Base-by-base conservation (phyloP, 2,113 vertebrate species). In the Stercorarius parasiticus region DNA sequence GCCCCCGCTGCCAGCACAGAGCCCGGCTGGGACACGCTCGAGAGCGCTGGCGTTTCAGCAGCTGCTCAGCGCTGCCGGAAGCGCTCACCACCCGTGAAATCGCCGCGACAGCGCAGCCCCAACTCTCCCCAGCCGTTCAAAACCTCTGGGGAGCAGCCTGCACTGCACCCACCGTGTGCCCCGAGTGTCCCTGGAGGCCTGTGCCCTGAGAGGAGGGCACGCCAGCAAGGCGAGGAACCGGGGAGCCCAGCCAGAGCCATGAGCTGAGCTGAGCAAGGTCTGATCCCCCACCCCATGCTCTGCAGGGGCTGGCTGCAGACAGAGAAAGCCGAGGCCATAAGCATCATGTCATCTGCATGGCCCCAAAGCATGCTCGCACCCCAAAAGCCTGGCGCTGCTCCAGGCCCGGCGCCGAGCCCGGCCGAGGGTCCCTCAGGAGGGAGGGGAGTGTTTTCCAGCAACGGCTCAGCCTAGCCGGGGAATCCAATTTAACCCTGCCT, bases 21-120 rank as follows among this genome's bases (percentile, higher is more conserved):
- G 29, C 80, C 42, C 6, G 1, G 6, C 25, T 1, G 2, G 77
- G 62, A 78, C 50, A 45, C 0, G 9, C 78, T 95, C 1, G 0
- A 88, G 56, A 23, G 67, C 6, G 0, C 58, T 0, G 0, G 42
- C 0, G 1, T 27, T 43, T 59, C 0, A 0, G 86, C 83, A 86
- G 91, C 69, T 42, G 32, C 66, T 82, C 4, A 5, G 65, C 3
- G 11, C 66, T 61, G 76, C 82, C 29, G 15, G 92, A 88, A 88
- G 45, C 3, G 0, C 67, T 77, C 22, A 1, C 42, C 58, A 49
- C 34, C 61, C 4, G 0, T 12, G 42, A 66, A 87, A 53, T 82
- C 69, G 43, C 55, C 1, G 1, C 0, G 0, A 38, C 67, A 34
- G 81, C 18, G 6, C 56, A 42, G 77, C 59, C 64, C 56, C 42